These are phyloP conservation scores for Ctenopoma kingsleyae DNA, from an alignment of 2,797 vertebrate species.

Conservation along the genomic window DNA sequence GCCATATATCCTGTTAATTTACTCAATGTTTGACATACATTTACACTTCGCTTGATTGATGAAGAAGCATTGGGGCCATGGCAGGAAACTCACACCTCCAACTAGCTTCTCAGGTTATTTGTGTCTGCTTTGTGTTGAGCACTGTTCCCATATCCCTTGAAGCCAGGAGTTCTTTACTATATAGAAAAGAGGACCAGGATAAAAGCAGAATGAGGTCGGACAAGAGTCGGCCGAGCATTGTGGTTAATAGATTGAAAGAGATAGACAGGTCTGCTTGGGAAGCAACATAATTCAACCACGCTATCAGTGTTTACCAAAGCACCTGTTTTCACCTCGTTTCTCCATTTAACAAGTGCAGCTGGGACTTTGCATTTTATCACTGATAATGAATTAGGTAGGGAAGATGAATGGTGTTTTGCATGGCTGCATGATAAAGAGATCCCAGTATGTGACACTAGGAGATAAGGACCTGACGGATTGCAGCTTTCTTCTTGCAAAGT, in stretches of 20 bases:
- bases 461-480: constrained; percentile 86
- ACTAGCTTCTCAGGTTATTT: constrained; percentile 55
- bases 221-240: constrained; percentile 43
- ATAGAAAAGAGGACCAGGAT: constrained; percentile 42
- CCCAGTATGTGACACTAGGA: constrained; percentile 71
- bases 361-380: constrained; percentile 83
- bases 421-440: constrained; percentile 87
- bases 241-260: constrained; percentile 77
- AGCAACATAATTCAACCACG: constrained; percentile 81
- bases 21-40: constrained; percentile 52
- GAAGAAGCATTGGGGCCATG: constrained; percentile 47
- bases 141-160: constrained; percentile 36
- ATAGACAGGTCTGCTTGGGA: constrained; percentile 72
- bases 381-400: constrained; percentile 77
- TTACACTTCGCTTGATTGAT: constrained; percentile 68
- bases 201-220: constrained; percentile 66
- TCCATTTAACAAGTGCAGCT: constrained; percentile 71
- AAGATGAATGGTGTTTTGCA: constrained; percentile 88
- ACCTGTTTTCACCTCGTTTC: constrained; percentile 74
- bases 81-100: constrained; percentile 53
- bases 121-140: constrained; percentile 69
- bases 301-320: constrained; percentile 84
- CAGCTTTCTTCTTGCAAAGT: constrained; percentile 80
- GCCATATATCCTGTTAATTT: constrained; percentile 49
- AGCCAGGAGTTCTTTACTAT: constrained; percentile 37